These are phyloP conservation scores for Nannoperca obscura DNA, from an alignment of 2,797 vertebrate species.

Conservation along the genomic window DNA sequence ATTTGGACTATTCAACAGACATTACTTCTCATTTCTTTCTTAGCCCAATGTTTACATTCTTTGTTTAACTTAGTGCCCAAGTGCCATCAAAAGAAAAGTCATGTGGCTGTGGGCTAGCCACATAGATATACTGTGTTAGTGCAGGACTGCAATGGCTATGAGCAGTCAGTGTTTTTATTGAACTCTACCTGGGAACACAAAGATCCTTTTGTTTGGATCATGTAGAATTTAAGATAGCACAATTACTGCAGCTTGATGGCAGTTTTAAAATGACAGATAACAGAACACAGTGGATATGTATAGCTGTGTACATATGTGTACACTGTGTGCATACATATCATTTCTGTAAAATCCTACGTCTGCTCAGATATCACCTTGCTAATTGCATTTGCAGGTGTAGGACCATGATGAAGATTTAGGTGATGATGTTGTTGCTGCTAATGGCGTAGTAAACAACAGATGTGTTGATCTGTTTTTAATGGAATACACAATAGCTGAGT, in stretches of 20 bases:
- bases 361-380: conserved; percentile 25
- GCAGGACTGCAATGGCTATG: neutral
- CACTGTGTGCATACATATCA: no score
- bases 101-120: conserved; percentile 46
- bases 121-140: conserved; percentile 13
- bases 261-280: neutral
- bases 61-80: conserved; percentile 50
- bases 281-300: neutral
- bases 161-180: conserved; percentile 1
- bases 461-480: conserved; percentile 20
- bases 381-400: conserved; percentile 14
- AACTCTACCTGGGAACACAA: conserved; percentile 26
- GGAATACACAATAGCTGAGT: conserved; percentile 2
- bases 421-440: conserved; percentile 20
- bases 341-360: conserved; percentile 13
- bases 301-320: conserved; percentile 39
- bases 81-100: conserved; percentile 50
- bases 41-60: conserved; percentile 55
- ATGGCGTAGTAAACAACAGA: neutral
- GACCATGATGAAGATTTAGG: conserved; percentile 2
- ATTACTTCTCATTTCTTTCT: conserved; percentile 21
- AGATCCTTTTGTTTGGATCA: conserved; percentile 7
- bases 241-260: conserved; percentile 19
- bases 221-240: conserved; percentile 39
- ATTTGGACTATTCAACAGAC: neutral